phyloP scores from a whole-genome alignment of 2,797 vertebrate genomes.

The Gallinago nigripennis region DNA sequence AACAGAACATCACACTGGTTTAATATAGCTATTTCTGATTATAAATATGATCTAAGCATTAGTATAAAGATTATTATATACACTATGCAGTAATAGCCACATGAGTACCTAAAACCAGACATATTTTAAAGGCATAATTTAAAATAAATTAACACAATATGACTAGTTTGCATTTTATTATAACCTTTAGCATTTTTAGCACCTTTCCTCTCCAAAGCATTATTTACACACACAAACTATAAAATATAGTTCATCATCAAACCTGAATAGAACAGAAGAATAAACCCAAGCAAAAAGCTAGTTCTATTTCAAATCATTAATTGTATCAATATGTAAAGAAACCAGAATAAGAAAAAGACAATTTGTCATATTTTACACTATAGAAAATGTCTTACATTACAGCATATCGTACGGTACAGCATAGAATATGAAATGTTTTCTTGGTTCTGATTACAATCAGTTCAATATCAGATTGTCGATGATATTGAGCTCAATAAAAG shows the following conservation, averaged over 20 bases:
- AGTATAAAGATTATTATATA: background rate
- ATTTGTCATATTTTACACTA: background rate
- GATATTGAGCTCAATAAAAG: background rate
- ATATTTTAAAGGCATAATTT: background rate
- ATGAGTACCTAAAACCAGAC: background rate
- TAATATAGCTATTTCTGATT: background rate
- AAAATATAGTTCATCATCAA: background rate
- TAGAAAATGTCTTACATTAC: background rate
- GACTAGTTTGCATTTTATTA: background rate
- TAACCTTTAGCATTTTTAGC: background rate
- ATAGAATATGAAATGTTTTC: constrained; percentile 49
- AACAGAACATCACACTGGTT: background rate
- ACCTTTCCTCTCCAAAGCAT: background rate
- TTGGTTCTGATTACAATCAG: constrained; percentile 26
- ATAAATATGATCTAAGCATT: background rate
- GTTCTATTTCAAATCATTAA: background rate
- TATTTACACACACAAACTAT: background rate
- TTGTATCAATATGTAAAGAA: background rate
- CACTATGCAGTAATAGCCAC: background rate
- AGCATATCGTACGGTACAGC: background rate
- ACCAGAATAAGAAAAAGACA: background rate
- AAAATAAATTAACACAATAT: background rate
- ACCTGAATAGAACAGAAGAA: background rate
- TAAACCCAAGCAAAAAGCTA: background rate
- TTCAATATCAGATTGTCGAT: constrained; percentile 38